These are phyloP conservation scores for Alligator sinensis DNA, from an alignment of 2,113 vertebrate genomes.

Conservation along the genomic window DNA sequence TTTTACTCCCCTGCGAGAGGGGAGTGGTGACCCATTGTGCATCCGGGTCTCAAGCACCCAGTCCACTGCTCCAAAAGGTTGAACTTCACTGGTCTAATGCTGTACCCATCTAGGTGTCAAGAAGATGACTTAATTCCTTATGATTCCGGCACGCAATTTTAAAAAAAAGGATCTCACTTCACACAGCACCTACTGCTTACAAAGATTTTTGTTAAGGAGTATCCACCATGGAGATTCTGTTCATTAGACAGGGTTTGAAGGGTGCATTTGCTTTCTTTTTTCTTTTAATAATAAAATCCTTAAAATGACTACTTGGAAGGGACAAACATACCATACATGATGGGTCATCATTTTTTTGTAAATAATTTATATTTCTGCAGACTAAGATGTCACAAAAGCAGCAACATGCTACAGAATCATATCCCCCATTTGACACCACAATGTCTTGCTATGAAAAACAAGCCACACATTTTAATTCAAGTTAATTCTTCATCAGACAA, in stretches of 20 bases:
- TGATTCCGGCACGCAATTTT: background rate
- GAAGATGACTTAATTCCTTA: background rate
- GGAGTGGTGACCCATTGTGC: no score
- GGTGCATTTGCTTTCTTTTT: background rate
- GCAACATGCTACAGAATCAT: background rate
- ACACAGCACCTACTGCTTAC: background rate
- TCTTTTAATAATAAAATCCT: background rate
- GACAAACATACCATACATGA: background rate
- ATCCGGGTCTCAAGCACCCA: no score
- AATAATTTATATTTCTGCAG: background rate
- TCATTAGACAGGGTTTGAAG: background rate
- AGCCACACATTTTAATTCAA: accelerated
- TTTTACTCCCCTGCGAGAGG: no score
- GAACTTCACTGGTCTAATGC: background rate
- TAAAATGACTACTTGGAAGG: background rate
- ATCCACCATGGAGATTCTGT: background rate
- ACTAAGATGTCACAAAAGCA: background rate
- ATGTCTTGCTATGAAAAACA: background rate
- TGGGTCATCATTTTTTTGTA: background rate
- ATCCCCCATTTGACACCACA: background rate
- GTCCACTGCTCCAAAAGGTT: no score
- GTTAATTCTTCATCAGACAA: background rate
- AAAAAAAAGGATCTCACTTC: background rate
- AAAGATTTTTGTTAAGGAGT: background rate
- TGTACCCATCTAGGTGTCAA: background rate